These are phyloP conservation scores for Aphelocoma californica DNA, from an alignment of 2,797 vertebrate genomes.

Conservation along the genomic window DNA sequence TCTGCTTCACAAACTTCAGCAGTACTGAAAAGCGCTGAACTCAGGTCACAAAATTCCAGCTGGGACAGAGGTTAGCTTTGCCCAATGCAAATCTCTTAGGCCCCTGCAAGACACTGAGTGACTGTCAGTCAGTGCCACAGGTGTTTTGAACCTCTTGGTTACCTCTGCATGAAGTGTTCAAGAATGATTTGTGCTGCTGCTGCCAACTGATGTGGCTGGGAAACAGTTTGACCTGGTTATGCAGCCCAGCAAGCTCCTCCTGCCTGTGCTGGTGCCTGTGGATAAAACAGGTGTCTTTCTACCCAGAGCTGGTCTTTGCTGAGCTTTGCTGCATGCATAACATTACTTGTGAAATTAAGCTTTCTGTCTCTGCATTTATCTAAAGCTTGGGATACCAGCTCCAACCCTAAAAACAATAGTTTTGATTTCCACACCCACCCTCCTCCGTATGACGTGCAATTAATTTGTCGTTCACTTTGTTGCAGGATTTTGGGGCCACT, in stretches of 20 bases:
- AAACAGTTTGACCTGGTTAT: not conserved
- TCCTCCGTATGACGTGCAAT: not conserved
- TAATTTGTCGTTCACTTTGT: not conserved
- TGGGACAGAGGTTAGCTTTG: not conserved
- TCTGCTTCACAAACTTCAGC: not conserved
- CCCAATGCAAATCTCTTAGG: rapidly evolving
- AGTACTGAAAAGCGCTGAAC: not conserved
- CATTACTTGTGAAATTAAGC: not conserved
- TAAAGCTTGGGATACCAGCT: not conserved
- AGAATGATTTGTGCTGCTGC: not conserved
- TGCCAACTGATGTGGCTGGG: not conserved
- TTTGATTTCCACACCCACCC: not conserved
- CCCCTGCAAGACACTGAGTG: not conserved
- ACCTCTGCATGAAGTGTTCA: not conserved
- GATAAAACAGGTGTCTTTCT: not conserved
- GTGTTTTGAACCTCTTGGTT: not conserved
- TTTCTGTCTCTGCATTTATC: not conserved
- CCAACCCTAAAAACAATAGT: not conserved
- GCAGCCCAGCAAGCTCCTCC: not conserved
- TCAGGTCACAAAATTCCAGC: not conserved
- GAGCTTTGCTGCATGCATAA: not conserved
- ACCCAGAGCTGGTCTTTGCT: not conserved
- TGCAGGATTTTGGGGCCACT: not conserved
- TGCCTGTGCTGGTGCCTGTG: not conserved
- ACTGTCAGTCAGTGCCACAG: not conserved